Base-by-base conservation (phyloP, 2,797 vertebrate species). In the Parambassis ranga region DNA sequence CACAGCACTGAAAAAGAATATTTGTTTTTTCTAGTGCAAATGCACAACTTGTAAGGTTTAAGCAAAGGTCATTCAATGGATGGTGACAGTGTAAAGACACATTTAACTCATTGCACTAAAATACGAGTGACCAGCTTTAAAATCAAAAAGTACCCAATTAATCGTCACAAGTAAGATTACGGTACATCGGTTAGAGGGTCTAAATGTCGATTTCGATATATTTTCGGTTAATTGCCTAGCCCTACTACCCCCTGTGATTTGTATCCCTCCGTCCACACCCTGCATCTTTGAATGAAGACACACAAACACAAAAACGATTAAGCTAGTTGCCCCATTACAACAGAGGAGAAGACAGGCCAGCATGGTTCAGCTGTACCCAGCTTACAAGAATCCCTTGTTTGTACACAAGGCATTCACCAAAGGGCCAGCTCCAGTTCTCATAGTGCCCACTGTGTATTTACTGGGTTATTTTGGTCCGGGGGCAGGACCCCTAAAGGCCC, bases 401-500 rank as follows among this genome's bases (percentile, higher is more conserved):
- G 77, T 87, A 90, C 76, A 89, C 87, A 88, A 78, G 88, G 79
- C 84, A 53, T 64, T 82, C 62, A 86, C 51, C 82, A 84, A 79
- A 70, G 75, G 73, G 67, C 43, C 81, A 63, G 71, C 73, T 76
- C 70, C 73, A 82, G 55, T 82, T 82, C 85, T 87, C 85, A 86
- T 84, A 79, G 84, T 84, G 84, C 68, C 82, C 50, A 87, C 88
- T 90, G 84, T 90, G 89, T 90, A 90, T 92, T 90, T 91, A 90
- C 91, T 87, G 88, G 84, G 88, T 79, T 88, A 87, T 90, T 90
- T 89, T 87, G 69, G 89, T 85, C 83, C 72, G 69, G 70, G 84
- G 86, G 82, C 83, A 73, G 72, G 73, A 68, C 77, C 72, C 68
- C 63, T 59, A 69, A 70, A 62, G 68, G 65, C 61, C 68, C 43